These are phyloP conservation scores for Lycophotia porphyrea DNA, from an alignment of 2,888 invertebrate genomes.

Conservation along the genomic window DNA sequence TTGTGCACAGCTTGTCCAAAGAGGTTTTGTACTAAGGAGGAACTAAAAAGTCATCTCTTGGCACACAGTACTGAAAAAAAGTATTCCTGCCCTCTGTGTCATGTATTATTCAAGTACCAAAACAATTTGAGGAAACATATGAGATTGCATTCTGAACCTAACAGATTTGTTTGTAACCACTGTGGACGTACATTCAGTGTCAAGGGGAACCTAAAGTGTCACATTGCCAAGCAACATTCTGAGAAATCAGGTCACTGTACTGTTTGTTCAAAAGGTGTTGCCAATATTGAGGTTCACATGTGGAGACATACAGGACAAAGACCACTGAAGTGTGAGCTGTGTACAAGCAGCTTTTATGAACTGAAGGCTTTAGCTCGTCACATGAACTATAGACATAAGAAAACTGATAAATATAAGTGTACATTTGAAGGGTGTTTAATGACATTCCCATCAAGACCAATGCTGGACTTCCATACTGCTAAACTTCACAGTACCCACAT, in stretches of 20 bases:
- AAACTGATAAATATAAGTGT: constrained; percentile 81
- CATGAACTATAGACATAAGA: constrained; percentile 82
- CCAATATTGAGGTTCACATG: constrained; percentile 89
- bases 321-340: constrained; percentile 83
- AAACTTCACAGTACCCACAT: constrained; percentile 81
- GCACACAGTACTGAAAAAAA: constrained; percentile 81
- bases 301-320: constrained; percentile 89
- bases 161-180: constrained; percentile 81
- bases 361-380: constrained; percentile 81
- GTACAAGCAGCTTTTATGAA: constrained; percentile 81
- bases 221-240: constrained; percentile 88
- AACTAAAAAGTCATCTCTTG: constrained; percentile 77
- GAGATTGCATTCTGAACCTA: constrained; percentile 77
- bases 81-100: constrained; percentile 82
- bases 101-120: constrained; percentile 86
- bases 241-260: constrained; percentile 89
- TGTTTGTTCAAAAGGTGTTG: constrained; percentile 87
- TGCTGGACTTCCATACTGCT: constrained; percentile 82
- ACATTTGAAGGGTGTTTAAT: constrained; percentile 75
- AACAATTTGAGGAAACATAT: constrained; percentile 88
- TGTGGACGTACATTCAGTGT: constrained; percentile 84
- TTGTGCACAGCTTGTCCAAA: constrained; percentile 79
- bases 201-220: constrained; percentile 88
- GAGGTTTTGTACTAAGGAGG: constrained; percentile 80
- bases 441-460: constrained; percentile 81